Conservation (phyloP, 2,797 vertebrate genomes). For the Pseudocheirus occidentalis region DNA sequence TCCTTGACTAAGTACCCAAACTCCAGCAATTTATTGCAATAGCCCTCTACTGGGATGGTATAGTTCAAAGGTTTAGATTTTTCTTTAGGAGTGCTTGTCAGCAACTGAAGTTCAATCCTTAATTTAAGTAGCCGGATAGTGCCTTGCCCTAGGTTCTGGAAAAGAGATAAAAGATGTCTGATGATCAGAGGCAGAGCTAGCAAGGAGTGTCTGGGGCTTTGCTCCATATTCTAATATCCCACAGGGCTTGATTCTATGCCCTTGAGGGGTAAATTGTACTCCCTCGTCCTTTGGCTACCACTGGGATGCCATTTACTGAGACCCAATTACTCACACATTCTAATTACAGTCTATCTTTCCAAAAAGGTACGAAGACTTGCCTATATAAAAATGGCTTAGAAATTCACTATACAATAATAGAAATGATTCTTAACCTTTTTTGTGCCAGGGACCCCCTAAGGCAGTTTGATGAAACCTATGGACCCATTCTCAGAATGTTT, state of each 20-base stretch:
- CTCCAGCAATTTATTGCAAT: not conserved
- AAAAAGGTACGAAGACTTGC: not conserved
- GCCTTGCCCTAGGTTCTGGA: not conserved
- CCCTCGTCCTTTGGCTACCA: not conserved
- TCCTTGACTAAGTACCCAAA: not conserved
- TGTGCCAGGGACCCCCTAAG: not conserved
- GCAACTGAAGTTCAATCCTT: slow-evolving; percentile 21
- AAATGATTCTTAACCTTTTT: not conserved
- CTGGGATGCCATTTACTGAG: not conserved
- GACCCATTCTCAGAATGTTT: not conserved
- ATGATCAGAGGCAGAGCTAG: not conserved
- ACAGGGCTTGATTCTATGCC: not conserved
- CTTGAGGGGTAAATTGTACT: not conserved
- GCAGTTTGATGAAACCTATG: not conserved
- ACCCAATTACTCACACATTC: not conserved
- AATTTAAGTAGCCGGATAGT: slow-evolving; percentile 4
- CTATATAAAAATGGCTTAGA: not conserved
- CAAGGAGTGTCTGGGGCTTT: not conserved
- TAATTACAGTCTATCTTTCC: not conserved
- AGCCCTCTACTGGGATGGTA: slow-evolving; percentile 1
- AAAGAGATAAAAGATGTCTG: not conserved
- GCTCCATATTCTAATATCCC: not conserved
- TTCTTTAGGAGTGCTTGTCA: slow-evolving; percentile 15
- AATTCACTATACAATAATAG: not conserved
- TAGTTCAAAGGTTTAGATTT: slow-evolving; percentile 24